These are phyloP conservation scores for Cephus runcator DNA, from an alignment of 2,888 invertebrate genomes.

Conservation along the genomic window DNA sequence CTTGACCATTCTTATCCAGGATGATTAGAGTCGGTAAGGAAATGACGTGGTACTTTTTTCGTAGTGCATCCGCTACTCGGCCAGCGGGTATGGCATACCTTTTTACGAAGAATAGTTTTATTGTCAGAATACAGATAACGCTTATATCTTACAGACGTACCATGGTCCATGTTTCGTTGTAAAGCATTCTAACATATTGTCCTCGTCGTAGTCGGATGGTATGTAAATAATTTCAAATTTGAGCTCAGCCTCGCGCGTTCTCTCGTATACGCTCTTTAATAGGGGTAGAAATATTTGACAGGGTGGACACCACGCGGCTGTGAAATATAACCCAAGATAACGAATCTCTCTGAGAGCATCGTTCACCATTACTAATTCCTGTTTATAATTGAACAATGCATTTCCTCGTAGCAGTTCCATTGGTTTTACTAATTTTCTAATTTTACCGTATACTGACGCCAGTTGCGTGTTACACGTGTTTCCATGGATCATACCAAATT, in stretches of 20 bases:
- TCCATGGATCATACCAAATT: too few relatives aligned
- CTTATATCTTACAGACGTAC: slow-evolving; percentile 15
- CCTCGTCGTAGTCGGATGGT: slow-evolving; percentile 36
- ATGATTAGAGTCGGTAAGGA: slow-evolving; percentile 36
- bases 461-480: too few relatives aligned
- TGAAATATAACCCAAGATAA: slow-evolving; percentile 41
- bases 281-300: slow-evolving; percentile 38
- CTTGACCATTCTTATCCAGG: slow-evolving; percentile 28
- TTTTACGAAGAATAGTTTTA: slow-evolving; percentile 8
- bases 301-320: slow-evolving; percentile 45
- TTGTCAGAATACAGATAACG: neutral
- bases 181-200: slow-evolving; percentile 33
- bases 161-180: slow-evolving; percentile 37
- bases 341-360: slow-evolving; percentile 33
- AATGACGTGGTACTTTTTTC: slow-evolving; percentile 34
- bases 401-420: slow-evolving; percentile 40
- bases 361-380: slow-evolving; percentile 32
- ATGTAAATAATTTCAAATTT: slow-evolving; percentile 41
- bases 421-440: too few relatives aligned
- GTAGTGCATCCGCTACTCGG: slow-evolving; percentile 22
- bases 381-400: slow-evolving; percentile 32
- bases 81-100: slow-evolving; percentile 39
- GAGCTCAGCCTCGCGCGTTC: slow-evolving; percentile 20
- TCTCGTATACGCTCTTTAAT: slow-evolving; percentile 29
- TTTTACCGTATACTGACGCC: too few relatives aligned